Percentiles rank a stretch among this genome's conserved stretches.
Conservation (phyloP, 1,140 invertebrate species). For the Brachystomella parvula region DNA sequence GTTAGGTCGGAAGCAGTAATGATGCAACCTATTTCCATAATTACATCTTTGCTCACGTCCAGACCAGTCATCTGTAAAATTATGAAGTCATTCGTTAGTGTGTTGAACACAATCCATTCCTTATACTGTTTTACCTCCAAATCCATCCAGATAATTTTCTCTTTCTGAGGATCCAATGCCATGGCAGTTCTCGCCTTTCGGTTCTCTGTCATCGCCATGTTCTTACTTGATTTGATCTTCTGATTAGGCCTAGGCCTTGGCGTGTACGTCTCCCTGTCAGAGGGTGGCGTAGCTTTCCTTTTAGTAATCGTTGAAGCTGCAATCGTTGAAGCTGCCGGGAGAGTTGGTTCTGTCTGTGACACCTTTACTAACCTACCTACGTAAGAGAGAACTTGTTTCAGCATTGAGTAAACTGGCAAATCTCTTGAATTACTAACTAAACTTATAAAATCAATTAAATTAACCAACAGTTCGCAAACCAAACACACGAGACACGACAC, state of each 20-base stretch:
- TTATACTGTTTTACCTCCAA: slow-evolving; percentile 25
- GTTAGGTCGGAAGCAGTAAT: slow-evolving; percentile 75
- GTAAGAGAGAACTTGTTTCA: background rate
- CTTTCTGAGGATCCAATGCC: background rate
- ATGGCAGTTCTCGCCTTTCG: background rate
- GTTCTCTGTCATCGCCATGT: background rate
- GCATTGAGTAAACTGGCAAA: background rate
- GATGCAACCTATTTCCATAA: slow-evolving; percentile 80
- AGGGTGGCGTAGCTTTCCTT: background rate
- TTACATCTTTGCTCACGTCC: slow-evolving; percentile 63
- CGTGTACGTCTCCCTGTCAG: background rate
- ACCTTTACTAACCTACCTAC: background rate
- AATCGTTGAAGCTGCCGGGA: background rate
- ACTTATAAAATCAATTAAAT: too few relatives aligned
- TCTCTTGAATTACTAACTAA: too few relatives aligned
- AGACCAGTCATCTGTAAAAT: slow-evolving; percentile 67
- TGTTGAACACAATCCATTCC: background rate
- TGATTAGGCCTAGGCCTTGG: background rate
- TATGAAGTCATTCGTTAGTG: background rate
- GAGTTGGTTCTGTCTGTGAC: background rate
- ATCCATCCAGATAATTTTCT: slow-evolving; percentile 31
- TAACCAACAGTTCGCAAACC: too few relatives aligned
- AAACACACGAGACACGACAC: too few relatives aligned
- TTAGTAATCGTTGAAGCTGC: background rate
- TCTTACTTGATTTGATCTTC: background rate